Base-by-base conservation (phyloP, 37 sponge, comb jelly and placozoan species). In the Axinella damicornis region DNA sequence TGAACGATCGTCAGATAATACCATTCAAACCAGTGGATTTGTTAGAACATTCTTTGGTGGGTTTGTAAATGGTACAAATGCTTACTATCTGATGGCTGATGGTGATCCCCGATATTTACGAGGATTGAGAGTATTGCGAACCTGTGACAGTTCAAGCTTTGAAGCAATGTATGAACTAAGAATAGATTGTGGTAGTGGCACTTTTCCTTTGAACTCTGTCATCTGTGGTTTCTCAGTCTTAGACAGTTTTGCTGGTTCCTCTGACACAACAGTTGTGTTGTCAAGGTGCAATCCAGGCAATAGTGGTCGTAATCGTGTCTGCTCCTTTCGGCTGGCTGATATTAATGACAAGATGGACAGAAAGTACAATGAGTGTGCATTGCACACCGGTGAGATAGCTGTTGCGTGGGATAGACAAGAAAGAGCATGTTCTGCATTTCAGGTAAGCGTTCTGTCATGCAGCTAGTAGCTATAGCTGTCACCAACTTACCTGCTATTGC, bases 221-320 rank as follows among this genome's bases (percentile, higher is more conserved):
- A 38, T 61, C 36, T 73, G 83, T 82, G 83, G 83, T 17, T 32
- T 60, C 0, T 57, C 70, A n/a, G n/a, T 82, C 27, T 30, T 82
- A 62, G 83, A 82, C 2, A 36, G 24, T 2, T 82, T 82, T 82
- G 73, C 40, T 25, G 73, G 62, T 18, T 16, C n/a, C 18, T 1
- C 61, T 21, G 73, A 73, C 4, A 32, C 73, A 13, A 62, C n/a
- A 13, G 37, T 82, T 28, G 33, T 82, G 27, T 0, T 82, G 14
- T 22, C 83, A 19, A 70, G 39, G 11, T 73, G 83, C 59, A 38
- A 46, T 28, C 34, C 20, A 21, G 21, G 30, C 20, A 46, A 9
- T 46, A 9, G 46, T 46, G 18, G 19, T 5, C 57, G 63, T 2
- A 82, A 72, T 40, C 32, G 31, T 2, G 73, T 72, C 28, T 82